phyloP scores from a whole-genome alignment of 1,140 invertebrate species.

The Drosophila kikkawai region DNA sequence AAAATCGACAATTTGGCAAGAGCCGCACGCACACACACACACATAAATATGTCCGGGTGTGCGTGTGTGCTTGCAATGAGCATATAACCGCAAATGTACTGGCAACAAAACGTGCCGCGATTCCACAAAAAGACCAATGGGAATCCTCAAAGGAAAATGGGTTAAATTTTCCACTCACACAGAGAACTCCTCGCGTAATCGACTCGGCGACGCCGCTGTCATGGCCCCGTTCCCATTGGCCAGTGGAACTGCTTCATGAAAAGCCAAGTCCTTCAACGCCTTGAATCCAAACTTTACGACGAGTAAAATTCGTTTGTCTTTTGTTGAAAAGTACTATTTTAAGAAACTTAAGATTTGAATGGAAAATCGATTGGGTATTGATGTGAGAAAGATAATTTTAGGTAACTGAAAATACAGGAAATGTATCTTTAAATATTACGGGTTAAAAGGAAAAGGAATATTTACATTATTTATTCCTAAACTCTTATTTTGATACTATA shows the following conservation, averaged over 20 bases:
- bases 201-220: constrained; percentile 53
- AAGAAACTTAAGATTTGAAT: neutral
- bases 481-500: too few species aligned
- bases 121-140: constrained; percentile 64
- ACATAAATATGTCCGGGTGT: constrained; percentile 35
- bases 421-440: neutral
- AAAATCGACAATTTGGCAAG: constrained; percentile 84
- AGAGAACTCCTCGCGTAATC: constrained; percentile 34
- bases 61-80: constrained; percentile 59
- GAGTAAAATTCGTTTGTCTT: neutral
- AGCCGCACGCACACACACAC: constrained; percentile 68
- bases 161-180: constrained; percentile 58
- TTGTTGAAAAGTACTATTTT: neutral
- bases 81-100: constrained; percentile 82
- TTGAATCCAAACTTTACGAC: neutral
- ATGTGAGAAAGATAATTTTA: neutral
- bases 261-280: neutral
- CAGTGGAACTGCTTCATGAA: constrained; percentile 7
- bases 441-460: too few species aligned
- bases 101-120: constrained; percentile 79
- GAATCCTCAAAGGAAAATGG: constrained; percentile 53
- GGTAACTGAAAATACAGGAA: neutral
- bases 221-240: constrained; percentile 33
- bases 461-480: neutral
- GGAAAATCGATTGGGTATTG: neutral